Conservation (phyloP, 2,888 invertebrate species). For the Amblyteles armatorius region DNA sequence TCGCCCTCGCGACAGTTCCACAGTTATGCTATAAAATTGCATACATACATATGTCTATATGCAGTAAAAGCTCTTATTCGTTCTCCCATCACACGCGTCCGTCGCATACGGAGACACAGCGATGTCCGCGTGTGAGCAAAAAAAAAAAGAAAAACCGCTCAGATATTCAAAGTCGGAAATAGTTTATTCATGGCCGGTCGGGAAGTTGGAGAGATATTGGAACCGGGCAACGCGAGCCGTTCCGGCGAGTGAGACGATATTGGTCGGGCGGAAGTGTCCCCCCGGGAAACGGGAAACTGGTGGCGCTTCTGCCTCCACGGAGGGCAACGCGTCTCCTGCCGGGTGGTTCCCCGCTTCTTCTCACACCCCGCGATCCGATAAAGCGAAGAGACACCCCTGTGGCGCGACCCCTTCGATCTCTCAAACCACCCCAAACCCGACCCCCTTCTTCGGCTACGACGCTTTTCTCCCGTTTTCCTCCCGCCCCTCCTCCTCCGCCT, state of each 20-base stretch:
- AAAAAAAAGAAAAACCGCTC: slow-evolving; percentile 70
- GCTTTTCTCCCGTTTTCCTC: slow-evolving; percentile 21
- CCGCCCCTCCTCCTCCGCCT: not conserved
- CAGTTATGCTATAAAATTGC: not conserved
- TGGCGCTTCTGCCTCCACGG: slow-evolving; percentile 72
- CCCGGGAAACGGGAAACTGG: slow-evolving; percentile 83
- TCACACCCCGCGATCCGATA: slow-evolving; percentile 77
- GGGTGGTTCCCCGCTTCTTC: slow-evolving; percentile 29
- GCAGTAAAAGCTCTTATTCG: slow-evolving; percentile 28
- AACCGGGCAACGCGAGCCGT: slow-evolving; percentile 76
- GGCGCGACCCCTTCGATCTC: slow-evolving; percentile 60
- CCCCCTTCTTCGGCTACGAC: slow-evolving; percentile 37
- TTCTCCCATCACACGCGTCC: slow-evolving; percentile 11
- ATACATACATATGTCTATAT: not conserved
- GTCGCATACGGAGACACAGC: not conserved
- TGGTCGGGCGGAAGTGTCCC: slow-evolving; percentile 84
- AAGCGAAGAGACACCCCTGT: slow-evolving; percentile 74
- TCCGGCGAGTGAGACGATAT: slow-evolving; percentile 75
- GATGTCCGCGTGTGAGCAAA: slow-evolving; percentile 29
- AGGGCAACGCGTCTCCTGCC: slow-evolving; percentile 33
- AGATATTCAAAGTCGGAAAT: slow-evolving; percentile 84
- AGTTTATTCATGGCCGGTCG: slow-evolving; percentile 85
- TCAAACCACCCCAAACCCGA: not conserved
- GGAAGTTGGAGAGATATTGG: slow-evolving; percentile 84
- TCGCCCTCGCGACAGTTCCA: slow-evolving; percentile 31